These are phyloP conservation scores for Mylabris sibirica DNA, from an alignment of 2,888 invertebrate genomes.

Conservation along the genomic window DNA sequence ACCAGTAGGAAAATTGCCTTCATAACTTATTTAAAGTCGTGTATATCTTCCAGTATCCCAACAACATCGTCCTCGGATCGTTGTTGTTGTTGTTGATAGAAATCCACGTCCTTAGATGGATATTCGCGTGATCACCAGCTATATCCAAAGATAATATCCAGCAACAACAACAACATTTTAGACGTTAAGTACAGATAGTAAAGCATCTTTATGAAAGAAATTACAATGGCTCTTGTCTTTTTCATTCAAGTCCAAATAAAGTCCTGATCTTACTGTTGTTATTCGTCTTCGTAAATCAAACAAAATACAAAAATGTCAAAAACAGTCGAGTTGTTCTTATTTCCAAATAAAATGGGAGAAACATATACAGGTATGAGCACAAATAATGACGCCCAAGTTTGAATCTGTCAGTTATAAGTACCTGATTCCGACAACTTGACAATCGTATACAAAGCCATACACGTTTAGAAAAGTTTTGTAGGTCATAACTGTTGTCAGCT, in stretches of 20 bases:
- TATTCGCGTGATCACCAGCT: constrained; percentile 27
- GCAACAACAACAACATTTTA: constrained; percentile 19
- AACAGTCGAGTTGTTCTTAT: constrained; percentile 26
- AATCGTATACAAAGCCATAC: constrained; percentile 23
- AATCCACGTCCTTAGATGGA: constrained; percentile 30
- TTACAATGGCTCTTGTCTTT: constrained; percentile 15
- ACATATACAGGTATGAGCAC: constrained; percentile 29
- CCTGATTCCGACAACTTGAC: constrained; percentile 36
- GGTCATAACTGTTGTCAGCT: constrained; percentile 30
- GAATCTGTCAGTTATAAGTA: constrained; percentile 37
- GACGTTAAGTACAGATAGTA: background rate
- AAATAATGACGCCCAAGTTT: constrained; percentile 36
- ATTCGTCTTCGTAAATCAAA: constrained; percentile 26
- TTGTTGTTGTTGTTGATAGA: constrained; percentile 20
- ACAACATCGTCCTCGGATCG: constrained; percentile 15
- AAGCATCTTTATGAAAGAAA: constrained; percentile 15
- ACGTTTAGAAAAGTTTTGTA: constrained; percentile 21
- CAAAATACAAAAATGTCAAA: constrained; percentile 30
- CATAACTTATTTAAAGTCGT: constrained; percentile 28
- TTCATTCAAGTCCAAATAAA: background rate
- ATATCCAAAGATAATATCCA: constrained; percentile 25
- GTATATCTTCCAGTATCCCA: constrained; percentile 9
- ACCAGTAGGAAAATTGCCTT: constrained; percentile 28
- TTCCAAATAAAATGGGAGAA: constrained; percentile 20
- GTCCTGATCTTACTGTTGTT: constrained; percentile 16